Percentiles rank a stretch among this genome's conserved stretches.
Conservation (phyloP, 2,888 invertebrate species). For the Aromia moschata region DNA sequence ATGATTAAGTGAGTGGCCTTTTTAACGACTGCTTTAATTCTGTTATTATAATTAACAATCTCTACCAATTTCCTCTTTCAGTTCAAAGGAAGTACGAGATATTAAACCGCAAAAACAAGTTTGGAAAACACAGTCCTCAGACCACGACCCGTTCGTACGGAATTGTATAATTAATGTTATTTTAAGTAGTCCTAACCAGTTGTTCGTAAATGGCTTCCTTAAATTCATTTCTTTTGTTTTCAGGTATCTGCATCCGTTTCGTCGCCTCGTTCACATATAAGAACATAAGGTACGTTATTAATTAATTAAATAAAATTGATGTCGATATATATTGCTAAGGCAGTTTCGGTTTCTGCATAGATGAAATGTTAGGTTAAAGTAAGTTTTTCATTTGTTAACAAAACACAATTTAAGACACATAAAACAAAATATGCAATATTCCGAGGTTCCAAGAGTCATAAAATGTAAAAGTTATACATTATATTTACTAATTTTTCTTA, state of each 20-base stretch:
- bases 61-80: constrained; percentile 31
- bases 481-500: too few relatives aligned
- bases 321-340: too few relatives aligned
- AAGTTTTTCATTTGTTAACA: too few relatives aligned
- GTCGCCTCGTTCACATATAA: background rate
- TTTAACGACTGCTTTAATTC: background rate
- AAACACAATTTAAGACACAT: too few relatives aligned
- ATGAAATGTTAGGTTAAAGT: too few relatives aligned
- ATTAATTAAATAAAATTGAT: too few relatives aligned
- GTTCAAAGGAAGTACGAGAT: constrained; percentile 32
- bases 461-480: too few relatives aligned
- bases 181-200: constrained; percentile 4
- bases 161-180: constrained; percentile 24
- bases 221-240: constrained; percentile 4
- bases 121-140: constrained; percentile 21
- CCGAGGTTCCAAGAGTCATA: too few relatives aligned
- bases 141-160: constrained; percentile 13
- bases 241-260: constrained; percentile 7
- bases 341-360: too few relatives aligned
- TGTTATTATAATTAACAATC: constrained; percentile 19
- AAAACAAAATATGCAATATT: too few relatives aligned
- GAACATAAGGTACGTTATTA: constrained; percentile 7
- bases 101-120: constrained; percentile 29
- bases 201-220: background rate
- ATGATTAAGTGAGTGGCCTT: background rate